Conservation (phyloP, 2,888 invertebrate species). For the Meiosimyza decipiens region DNA sequence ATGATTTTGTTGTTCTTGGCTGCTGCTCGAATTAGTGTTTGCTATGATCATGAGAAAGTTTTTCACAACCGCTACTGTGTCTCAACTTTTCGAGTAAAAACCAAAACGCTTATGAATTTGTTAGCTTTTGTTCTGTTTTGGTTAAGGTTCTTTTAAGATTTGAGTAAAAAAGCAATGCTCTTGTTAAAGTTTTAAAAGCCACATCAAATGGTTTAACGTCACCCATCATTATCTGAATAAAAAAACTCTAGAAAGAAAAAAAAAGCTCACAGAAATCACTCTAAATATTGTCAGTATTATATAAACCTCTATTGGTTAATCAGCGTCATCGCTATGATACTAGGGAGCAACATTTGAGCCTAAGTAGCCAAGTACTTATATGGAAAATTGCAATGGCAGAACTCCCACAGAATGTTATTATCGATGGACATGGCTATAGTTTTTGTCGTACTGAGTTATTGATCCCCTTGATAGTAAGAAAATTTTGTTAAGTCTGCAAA, state of each 20-base stretch:
- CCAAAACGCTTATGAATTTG: neutral
- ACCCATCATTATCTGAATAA: constrained; percentile 3
- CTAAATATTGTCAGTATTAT: too few species aligned
- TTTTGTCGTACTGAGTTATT: too few species aligned
- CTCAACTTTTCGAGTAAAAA: neutral
- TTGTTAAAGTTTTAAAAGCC: neutral
- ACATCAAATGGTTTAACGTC: neutral
- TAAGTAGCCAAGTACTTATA: too few species aligned
- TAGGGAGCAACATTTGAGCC: too few species aligned
- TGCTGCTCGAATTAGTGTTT: too few species aligned
- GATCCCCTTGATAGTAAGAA: too few species aligned
- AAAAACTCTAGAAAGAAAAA: neutral
- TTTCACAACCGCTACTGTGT: constrained; percentile 17
- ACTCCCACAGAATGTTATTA: too few species aligned
- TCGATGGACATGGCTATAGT: too few species aligned
- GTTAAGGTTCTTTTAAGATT: neutral
- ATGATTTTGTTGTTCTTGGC: neutral
- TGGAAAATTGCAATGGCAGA: too few species aligned
- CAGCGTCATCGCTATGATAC: too few species aligned
- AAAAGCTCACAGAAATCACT: neutral
- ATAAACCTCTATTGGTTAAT: too few species aligned
- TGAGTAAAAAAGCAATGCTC: neutral
- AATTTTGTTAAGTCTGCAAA: too few species aligned
- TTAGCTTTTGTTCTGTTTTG: neutral
- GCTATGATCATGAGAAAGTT: constrained; percentile 15